These are phyloP conservation scores for Nephrotoma flavescens DNA, from an alignment of 2,888 invertebrate species.

Conservation along the genomic window DNA sequence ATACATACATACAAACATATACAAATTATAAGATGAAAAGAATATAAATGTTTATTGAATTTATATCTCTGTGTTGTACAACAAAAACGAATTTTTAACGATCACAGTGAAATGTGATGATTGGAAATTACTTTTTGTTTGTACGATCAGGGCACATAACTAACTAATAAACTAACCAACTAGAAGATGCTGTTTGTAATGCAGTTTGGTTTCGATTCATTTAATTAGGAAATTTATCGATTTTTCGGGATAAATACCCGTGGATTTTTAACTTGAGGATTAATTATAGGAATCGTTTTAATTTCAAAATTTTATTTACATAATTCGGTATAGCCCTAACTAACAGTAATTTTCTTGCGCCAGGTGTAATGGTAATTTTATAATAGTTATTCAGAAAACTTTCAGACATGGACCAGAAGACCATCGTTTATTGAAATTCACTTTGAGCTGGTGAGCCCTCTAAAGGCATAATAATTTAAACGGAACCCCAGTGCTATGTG, in stretches of 20 bases:
- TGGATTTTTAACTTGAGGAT: too few relatives aligned
- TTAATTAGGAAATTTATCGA: neutral
- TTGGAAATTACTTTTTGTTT: neutral
- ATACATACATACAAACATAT: neutral
- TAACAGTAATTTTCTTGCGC: too few relatives aligned
- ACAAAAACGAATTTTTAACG: neutral
- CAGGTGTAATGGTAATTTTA: too few relatives aligned
- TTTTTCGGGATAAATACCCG: neutral
- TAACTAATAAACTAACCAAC: neutral
- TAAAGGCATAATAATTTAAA: too few relatives aligned
- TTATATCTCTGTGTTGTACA: neutral
- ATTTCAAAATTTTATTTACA: too few relatives aligned
- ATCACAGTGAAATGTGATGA: neutral
- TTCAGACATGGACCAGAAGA: too few relatives aligned
- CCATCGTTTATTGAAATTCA: too few relatives aligned
- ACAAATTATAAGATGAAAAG: neutral
- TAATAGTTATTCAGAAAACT: too few relatives aligned
- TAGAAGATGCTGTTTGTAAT: neutral
- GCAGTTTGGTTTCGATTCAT: neutral
- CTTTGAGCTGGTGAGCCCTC: too few relatives aligned
- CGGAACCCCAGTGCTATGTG: too few relatives aligned
- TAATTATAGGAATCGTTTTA: too few relatives aligned
- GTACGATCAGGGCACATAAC: neutral
- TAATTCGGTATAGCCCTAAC: too few relatives aligned
- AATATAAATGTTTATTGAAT: neutral